Evolutionary conservation across 2,888 invertebrate genomes (phyloP), one percentile per base, ranked within the genome.

Genomic region (Melangyna quadrimaculata): DNA sequence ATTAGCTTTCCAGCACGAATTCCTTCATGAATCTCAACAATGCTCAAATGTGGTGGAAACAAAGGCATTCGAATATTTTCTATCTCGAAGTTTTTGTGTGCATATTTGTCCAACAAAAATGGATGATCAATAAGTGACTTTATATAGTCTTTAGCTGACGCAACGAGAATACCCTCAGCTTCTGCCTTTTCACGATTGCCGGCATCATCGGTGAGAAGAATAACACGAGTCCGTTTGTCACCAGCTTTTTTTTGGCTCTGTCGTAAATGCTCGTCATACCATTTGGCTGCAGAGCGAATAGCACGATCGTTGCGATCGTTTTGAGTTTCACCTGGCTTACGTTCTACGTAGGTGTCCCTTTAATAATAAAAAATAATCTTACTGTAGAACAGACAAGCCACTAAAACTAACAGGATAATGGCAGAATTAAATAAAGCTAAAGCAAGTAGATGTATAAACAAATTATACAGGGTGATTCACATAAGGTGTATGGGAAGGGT

Each of bases 301-400:
- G 98, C 97, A 88, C 98, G 93, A 90, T 98, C 98, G 93, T 98
- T 98, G 84, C 98, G 94, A 91, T 98, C 98, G 92, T 98, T 98
- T 55, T 94, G 93, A 22, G 95, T 94, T 92, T 99, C 99, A 9
- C 96, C 96, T 8, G 96, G 95, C 72, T 95, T 93, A 69, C 98
- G 94, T 90, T 96, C 96, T 1, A 97, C 93, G 91, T 97, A 99
- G 0, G 98, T 98, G 84, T 97, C 97, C 89, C 98, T 98, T 59
- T 8, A 88, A 86, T 7, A 10, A 9, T 3, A 55, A 37, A 74
- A 2, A 17, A 1, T 3, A 17, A 1, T 3, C 17, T 17, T 43
- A 43, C 3, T 17, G 43, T 43, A 27, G 6, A 4, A 27, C 6
- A 6, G 6, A 4, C 3, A 3, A 27, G 27, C 27, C 27, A 27